Conservation (phyloP, 2,113 vertebrate species). For the Choloepus hoffmanni region DNA sequence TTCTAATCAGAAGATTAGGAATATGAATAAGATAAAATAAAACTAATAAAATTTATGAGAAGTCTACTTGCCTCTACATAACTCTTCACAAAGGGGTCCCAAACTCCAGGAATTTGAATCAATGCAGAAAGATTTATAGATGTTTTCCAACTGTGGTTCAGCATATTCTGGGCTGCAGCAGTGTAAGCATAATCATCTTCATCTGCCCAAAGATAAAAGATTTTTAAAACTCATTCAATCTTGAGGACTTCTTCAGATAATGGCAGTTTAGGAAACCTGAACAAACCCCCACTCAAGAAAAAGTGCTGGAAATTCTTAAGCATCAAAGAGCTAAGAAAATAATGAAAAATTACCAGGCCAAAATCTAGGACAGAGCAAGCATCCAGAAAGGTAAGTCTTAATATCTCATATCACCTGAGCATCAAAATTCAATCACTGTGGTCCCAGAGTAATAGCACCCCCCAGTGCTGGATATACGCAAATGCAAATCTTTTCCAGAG, state of each 20-base stretch:
- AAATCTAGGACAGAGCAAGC: no score
- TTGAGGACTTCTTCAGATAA: neutral
- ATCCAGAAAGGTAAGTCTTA: no score
- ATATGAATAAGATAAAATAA: neutral
- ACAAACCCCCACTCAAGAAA: no score
- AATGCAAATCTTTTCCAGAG: no score
- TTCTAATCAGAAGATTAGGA: neutral
- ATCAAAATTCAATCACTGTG: no score
- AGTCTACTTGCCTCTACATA: conserved; percentile 91
- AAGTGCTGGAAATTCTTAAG: no score
- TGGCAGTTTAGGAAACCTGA: no score
- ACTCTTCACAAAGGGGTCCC: conserved; percentile 94
- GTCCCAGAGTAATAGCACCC: no score
- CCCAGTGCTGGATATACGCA: no score
- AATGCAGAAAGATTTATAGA: conserved; percentile 89
- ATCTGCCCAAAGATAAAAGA: conserved; percentile 78
- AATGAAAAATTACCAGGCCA: no score
- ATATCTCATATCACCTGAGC: no score
- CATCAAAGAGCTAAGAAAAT: no score
- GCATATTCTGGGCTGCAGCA: conserved; percentile 85
- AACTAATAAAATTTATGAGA: conserved; percentile 8
- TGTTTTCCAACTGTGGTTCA: conserved; percentile 91
- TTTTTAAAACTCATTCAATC: neutral
- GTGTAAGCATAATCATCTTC: conserved; percentile 79
- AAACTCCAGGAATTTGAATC: conserved; percentile 92